Evolutionary conservation across 2,888 invertebrate genomes (phyloP), one percentile per base, ranked within the genome.

Genomic region (Phortica magna): DNA sequence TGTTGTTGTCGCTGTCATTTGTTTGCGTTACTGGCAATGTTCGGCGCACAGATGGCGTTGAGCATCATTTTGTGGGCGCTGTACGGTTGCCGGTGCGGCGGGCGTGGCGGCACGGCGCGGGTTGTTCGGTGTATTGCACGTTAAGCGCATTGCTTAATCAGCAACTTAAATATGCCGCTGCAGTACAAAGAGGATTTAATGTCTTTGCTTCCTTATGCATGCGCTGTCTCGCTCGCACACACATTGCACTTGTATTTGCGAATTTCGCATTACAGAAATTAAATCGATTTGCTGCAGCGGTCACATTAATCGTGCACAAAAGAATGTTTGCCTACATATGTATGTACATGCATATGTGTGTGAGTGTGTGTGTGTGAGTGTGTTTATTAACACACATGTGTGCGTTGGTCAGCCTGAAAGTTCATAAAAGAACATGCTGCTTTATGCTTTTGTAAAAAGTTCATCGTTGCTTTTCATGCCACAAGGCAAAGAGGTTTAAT

Each of bases 281-380:
- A 89, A 90, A 89, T 89, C 88, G 89, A 90, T 89, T 89, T 90
- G 88, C 84, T 85, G 89, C 87, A 42, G 87, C 82, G 89, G 90
- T 89, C 83, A 82, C 86, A 88, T 90, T 89, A 88, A 87, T 88
- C 85, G 87, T 82, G 22, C 48, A 7, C 48, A 68, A 68, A 42
- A 17, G 43, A 12, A 42, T 43, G n/a, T 22, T 31, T 64, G 64
- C 9, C 10, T 55, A 14, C 12, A 12, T 55, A 17, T 65, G n/a
- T 55, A 17, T 65, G n/a, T 65, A 41, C 39, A 3, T 65, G 65
- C n/a, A 1, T 65, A 39, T 41, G 41, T 31, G 31, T n/a, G n/a
- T n/a, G 14, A 31, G 3, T 3, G 3, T 31, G 3, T 3, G 3
- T 65, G 14, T 65, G n/a, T 42, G 9, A 41, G 17, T 65, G 65